These are phyloP conservation scores for Leptodirus hochenwartii DNA, from an alignment of 2,888 invertebrate species.

Conservation along the genomic window DNA sequence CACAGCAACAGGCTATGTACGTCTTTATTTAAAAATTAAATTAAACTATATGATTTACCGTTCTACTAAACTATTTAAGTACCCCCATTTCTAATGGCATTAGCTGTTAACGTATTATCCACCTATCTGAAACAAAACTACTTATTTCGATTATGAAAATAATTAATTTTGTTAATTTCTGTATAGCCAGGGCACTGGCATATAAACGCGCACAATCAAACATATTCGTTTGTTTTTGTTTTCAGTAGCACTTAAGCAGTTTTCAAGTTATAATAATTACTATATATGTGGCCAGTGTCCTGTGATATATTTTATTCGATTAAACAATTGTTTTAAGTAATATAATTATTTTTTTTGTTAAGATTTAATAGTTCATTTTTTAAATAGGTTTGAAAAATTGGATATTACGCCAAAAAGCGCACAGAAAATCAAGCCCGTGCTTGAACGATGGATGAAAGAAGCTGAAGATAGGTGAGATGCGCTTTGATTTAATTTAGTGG, in stretches of 20 bases:
- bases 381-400: slow-evolving; percentile 89
- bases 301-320: slow-evolving; percentile 24
- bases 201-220: too few relatives aligned
- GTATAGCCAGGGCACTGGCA: slow-evolving; percentile 80
- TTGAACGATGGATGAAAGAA: slow-evolving; percentile 98
- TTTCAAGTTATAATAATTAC: too few relatives aligned
- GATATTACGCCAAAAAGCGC: slow-evolving; percentile 99
- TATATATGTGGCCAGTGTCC: slow-evolving; percentile 33
- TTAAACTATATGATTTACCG: slow-evolving; percentile 10
- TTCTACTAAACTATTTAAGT: too few relatives aligned
- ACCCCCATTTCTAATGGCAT: too few relatives aligned
- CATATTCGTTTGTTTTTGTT: too few relatives aligned
- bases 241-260: slow-evolving; percentile 3
- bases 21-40: slow-evolving; percentile 27
- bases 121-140: too few relatives aligned
- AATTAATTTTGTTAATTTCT: slow-evolving; percentile 5
- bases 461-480: slow-evolving; percentile 96
- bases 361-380: slow-evolving; percentile 26
- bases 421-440: slow-evolving; percentile 96
- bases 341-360: slow-evolving; percentile 3
- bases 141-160: too few relatives aligned
- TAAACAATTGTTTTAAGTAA: slow-evolving; percentile 1
- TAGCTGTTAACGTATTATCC: too few relatives aligned
- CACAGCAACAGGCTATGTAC: slow-evolving; percentile 90
- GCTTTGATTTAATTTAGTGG: slow-evolving; percentile 17